Base-by-base conservation (phyloP, 2,888 invertebrate genomes). In the Drepana falcataria region DNA sequence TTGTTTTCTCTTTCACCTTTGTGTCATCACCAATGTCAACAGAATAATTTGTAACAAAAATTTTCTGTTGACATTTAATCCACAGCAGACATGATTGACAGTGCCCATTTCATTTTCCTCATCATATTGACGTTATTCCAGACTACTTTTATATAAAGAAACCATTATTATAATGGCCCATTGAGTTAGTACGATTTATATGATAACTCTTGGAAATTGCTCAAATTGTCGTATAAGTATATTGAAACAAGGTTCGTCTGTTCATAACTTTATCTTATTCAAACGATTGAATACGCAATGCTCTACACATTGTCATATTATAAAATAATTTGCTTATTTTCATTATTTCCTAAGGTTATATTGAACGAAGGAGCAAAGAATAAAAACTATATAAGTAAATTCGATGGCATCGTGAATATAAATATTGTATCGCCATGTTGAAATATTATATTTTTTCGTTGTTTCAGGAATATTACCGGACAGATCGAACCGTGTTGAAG, bases 381-480 rank as follows among this genome's bases (percentile, higher is more conserved):
- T 21, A 21, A 21, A 21, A 21, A 1, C 21, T 21, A 21, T 41
- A 37, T 35, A 37, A 37, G 40, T 9, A 48, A 9, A 21, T 21
- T 21, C 21, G 21, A 21, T 21, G 21, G 21, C 21, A 21, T 21
- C 21, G 21, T 21, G 21, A 21, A 21, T 21, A 21, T 21, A 21
- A 21, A 21, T 21, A 21, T 21, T 21, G 21, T 21, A 21, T 21
- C 21, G 21, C 21, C 7, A 7, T 41, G 41, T 33, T 35, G 41
- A 47, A 35, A 55, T 48, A 9, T 40, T 47, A 49, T 33, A 41
- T 33, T 35, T 48, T 48, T 47, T 54, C 47, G 61, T 68, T 71
- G 60, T 84, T 86, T 35, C 83, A 91, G 91, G 90, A 54, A 77
- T 88, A 51, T 73, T 89, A 56, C 89, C 91, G 9, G 89, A 88